Evolutionary conservation across 2,797 vertebrate genomes (phyloP), one percentile per base, ranked within the genome.

Genomic region (Microtus californicus): DNA sequence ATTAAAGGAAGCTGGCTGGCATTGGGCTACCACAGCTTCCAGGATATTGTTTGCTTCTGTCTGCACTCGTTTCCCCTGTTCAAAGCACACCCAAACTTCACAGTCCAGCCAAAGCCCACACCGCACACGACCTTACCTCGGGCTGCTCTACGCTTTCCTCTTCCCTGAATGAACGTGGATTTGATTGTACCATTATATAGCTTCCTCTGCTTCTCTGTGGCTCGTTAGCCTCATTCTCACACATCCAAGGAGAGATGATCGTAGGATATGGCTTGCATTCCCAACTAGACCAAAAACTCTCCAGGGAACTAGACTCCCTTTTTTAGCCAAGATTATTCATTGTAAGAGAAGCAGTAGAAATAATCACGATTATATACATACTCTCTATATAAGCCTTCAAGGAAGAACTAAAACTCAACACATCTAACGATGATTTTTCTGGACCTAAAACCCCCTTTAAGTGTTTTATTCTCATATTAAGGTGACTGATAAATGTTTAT

Each of bases 401-500:
- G 23, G 65, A 73, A 92, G 17, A 95, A 91, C 81, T 90, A 82
- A 88, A 73, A 31, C n/a, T 31, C 21, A 48, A 79, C 9, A 82
- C 77, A 40, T 77, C 91, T 89, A 29, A 83, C 34, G 0, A 51
- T 9, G 8, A 56, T 14, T 77, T 90, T 87, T 63, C 43, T 37
- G 76, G 9, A 88, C 5, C 40, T 29, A 61, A 56, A 78, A 48
- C 2, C 9, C 6, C 67, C 17, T 87, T 74, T 87, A 43, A 69
- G 29, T 78, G 48, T 59, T 77, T 92, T 95, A 37, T n/a, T 15
- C 31, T 73, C 8, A 87, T 61, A 82, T 37, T 74, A 91, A 92
- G 10, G 10, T 89, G 29, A 93, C 15, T 48, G 92, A 71, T 74
- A 92, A 96, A 88, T 82, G 89, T 73, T 91, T 95, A 8, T 56